phyloP scores from a whole-genome alignment of 2,113 vertebrate species.

The Arizona elegans region DNA sequence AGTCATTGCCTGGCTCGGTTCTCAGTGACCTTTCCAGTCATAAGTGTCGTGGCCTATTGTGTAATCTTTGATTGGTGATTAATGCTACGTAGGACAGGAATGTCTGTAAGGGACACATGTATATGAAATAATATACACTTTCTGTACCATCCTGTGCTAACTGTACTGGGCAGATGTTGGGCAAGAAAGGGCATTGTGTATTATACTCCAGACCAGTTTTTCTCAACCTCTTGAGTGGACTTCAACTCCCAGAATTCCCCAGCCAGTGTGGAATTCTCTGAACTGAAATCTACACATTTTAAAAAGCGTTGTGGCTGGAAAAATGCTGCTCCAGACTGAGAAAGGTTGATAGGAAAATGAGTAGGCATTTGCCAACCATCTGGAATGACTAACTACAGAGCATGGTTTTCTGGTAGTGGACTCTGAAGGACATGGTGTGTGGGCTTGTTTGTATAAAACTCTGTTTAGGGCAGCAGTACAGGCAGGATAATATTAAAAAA shows the following conservation, averaged over 20 bases:
- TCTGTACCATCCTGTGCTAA: not conserved
- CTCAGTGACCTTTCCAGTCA: not conserved
- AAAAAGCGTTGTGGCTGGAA: not conserved
- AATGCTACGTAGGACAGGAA: not conserved
- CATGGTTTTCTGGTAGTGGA: not conserved
- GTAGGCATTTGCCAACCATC: not conserved
- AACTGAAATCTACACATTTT: not conserved
- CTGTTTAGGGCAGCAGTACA: not conserved
- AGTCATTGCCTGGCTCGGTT: not conserved
- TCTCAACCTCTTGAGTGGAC: not conserved
- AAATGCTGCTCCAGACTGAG: not conserved
- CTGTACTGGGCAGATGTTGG: not conserved
- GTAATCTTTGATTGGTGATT: not conserved
- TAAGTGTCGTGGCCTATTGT: not conserved
- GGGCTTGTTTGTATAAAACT: not conserved
- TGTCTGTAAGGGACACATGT: not conserved
- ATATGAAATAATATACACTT: not conserved
- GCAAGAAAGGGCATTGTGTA: conserved; percentile 5
- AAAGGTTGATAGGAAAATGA: not conserved
- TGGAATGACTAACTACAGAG: not conserved
- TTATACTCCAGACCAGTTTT: not conserved
- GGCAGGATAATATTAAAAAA: not conserved
- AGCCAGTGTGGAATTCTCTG: not conserved
- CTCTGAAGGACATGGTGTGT: not conserved
- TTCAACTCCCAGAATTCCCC: not conserved